Percentiles rank a stretch among this genome's conserved stretches.
Conservation (phyloP, 2,797 vertebrate species). For the Enteromius thamalakanensis region DNA sequence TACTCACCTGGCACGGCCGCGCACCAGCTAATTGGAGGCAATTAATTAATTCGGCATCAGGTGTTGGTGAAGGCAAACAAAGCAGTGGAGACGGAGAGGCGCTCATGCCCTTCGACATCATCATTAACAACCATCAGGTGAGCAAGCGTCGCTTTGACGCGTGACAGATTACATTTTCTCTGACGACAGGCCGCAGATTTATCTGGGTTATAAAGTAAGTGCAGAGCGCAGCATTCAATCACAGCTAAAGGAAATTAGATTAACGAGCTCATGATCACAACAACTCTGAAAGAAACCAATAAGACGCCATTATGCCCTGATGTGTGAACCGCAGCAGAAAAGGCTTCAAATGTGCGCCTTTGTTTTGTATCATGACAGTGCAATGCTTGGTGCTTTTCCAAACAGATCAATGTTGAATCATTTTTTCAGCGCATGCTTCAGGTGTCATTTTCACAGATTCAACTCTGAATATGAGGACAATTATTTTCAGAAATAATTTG, state of each 20-base stretch:
- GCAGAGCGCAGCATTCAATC: constrained; percentile 77
- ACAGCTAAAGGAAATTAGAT: constrained; percentile 80
- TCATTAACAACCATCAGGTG: constrained; percentile 77
- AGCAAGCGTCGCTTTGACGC: constrained; percentile 71
- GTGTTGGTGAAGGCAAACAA: constrained; percentile 82
- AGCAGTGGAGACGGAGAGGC: constrained; percentile 44
- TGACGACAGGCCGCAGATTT: constrained; percentile 76
- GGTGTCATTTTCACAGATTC: neutral
- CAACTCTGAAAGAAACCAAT: constrained; percentile 55
- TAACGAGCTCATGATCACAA: constrained; percentile 78
- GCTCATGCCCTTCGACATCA: constrained; percentile 74
- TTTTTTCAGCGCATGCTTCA: neutral
- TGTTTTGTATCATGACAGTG: neutral
- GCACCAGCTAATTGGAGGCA: constrained; percentile 72
- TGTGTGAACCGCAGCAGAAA: neutral
- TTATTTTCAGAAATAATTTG: neutral
- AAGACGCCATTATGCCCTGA: constrained; percentile 35
- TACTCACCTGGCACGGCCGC: constrained; percentile 63
- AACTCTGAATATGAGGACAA: neutral
- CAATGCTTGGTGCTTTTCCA: neutral
- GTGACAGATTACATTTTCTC: constrained; percentile 83
- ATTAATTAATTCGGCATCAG: constrained; percentile 79
- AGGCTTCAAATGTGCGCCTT: neutral
- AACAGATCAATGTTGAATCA: neutral
- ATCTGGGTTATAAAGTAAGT: constrained; percentile 82